phyloP scores from a whole-genome alignment of 2,888 invertebrate genomes.

The Lithophane leautieri region DNA sequence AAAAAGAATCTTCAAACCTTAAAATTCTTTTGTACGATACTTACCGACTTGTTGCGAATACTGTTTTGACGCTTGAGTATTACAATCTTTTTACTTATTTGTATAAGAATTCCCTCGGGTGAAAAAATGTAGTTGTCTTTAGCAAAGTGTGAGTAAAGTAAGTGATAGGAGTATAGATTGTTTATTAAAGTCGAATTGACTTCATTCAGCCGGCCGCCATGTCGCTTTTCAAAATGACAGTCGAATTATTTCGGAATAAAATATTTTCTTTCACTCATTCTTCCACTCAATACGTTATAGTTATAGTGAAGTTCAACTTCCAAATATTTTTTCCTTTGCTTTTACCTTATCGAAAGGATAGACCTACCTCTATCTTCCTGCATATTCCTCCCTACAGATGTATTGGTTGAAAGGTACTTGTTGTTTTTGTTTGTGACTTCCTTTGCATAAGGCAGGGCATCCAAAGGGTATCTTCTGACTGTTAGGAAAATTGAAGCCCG shows the following conservation, averaged over 20 bases:
- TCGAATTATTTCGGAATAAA: background rate
- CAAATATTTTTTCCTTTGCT: background rate
- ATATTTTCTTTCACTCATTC: background rate
- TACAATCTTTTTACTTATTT: slow-evolving; percentile 27
- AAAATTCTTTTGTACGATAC: slow-evolving; percentile 29
- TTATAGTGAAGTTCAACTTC: background rate
- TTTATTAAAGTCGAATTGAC: background rate
- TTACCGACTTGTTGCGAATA: slow-evolving; percentile 24
- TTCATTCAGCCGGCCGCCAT: background rate
- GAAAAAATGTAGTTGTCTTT: slow-evolving; percentile 4
- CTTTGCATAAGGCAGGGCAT: background rate
- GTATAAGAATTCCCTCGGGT: slow-evolving; percentile 15
- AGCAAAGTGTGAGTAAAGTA: background rate
- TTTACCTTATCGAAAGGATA: background rate
- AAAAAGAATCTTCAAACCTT: slow-evolving; percentile 16
- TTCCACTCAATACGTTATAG: background rate
- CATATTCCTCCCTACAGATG: background rate
- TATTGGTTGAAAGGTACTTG: background rate
- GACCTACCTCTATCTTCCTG: background rate
- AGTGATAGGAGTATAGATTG: background rate
- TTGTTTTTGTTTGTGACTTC: background rate
- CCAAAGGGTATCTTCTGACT: background rate
- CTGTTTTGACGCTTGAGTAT: slow-evolving; percentile 10
- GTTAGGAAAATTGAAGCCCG: background rate
- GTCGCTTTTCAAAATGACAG: background rate